phyloP scores from a whole-genome alignment of 2,113 vertebrate genomes.

The Gambusia holbrooki region DNA sequence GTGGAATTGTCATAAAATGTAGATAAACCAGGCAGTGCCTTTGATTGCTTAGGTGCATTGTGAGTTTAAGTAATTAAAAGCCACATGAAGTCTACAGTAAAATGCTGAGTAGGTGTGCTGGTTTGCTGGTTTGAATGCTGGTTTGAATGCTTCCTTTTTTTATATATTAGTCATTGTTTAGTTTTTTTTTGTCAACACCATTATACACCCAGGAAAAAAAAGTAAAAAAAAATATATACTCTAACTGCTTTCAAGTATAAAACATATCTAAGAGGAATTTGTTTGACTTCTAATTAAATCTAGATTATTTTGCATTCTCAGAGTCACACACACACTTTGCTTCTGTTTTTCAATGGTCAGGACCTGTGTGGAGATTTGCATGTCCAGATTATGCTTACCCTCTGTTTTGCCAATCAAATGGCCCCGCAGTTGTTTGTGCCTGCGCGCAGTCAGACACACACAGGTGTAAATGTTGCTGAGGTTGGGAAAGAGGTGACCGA shows the following conservation, averaged over 20 bases:
- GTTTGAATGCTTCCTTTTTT: constrained; percentile 17
- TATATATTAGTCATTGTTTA: constrained; percentile 7
- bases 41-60: neutral
- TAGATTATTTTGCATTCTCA: neutral
- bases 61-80: neutral
- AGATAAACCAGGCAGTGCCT: neutral
- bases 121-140: too few species aligned
- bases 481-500: constrained; percentile 13
- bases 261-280: too few species aligned
- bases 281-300: neutral
- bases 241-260: too few species aligned
- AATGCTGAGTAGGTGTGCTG: neutral
- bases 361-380: constrained; percentile 63
- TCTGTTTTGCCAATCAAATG: constrained; percentile 75
- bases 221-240: neutral
- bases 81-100: neutral
- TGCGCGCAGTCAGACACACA: constrained; percentile 1
- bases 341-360: constrained; percentile 26
- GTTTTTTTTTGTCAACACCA: constrained; percentile 23
- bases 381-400: constrained; percentile 61
- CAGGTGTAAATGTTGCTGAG: constrained; percentile 23
- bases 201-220: neutral
- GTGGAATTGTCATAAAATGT: neutral
- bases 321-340: neutral
- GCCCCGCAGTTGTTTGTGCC: constrained; percentile 43